Conservation (phyloP, 2,113 vertebrate species). For the Corynorhinus townsendii region DNA sequence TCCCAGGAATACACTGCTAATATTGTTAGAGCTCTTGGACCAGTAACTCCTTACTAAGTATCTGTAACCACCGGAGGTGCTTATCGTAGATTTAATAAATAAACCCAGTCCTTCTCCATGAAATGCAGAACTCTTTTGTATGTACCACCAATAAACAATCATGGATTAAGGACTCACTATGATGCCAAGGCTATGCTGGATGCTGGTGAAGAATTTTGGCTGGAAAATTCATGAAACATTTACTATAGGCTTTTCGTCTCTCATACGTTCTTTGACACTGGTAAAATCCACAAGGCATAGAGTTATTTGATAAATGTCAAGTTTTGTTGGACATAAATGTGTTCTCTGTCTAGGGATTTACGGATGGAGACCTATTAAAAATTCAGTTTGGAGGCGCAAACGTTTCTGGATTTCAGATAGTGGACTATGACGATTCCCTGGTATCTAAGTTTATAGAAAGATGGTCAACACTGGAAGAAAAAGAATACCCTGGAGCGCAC, state of each 20-base stretch:
- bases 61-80: not conserved
- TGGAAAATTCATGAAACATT: not conserved
- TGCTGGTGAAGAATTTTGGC: not conserved
- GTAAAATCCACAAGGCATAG: not conserved
- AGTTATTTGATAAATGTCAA: not conserved
- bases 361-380: constrained; percentile 96
- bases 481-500: constrained; percentile 97
- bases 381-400: constrained; percentile 99
- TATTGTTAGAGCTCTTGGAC: not conserved
- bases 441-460: constrained; percentile 98
- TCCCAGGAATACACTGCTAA: not conserved
- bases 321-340: constrained; percentile 10
- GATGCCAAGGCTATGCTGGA: not conserved
- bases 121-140: not conserved
- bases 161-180: not conserved
- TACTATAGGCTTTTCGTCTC: not conserved
- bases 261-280: not conserved
- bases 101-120: not conserved
- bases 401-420: constrained; percentile 98
- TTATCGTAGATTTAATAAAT: not conserved
- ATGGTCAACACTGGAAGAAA: constrained; percentile 97
- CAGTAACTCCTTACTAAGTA: not conserved
- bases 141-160: not conserved
- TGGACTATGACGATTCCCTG: constrained; percentile 96
- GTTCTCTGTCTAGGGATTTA: constrained; percentile 89